Conservation (phyloP, 1,140 invertebrate species). For the Leptopilina clavipes region DNA sequence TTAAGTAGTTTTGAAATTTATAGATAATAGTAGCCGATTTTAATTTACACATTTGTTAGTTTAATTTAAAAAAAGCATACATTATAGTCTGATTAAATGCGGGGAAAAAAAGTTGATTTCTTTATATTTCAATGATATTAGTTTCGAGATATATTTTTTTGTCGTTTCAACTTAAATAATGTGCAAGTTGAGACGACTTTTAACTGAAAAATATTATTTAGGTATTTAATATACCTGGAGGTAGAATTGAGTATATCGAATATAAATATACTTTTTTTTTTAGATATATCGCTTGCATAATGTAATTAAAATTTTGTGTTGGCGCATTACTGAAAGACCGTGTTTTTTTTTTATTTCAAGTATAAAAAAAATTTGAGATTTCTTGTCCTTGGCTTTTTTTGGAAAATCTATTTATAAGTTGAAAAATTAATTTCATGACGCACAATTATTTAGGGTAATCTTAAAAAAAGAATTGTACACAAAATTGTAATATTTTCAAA, state of each 20-base stretch:
- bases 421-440: not conserved
- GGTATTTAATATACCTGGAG: not conserved
- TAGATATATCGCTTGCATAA: conserved; percentile 10
- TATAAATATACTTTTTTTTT: conserved; percentile 5
- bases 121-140: not conserved
- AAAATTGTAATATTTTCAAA: conserved; percentile 18
- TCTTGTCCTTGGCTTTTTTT: not conserved
- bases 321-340: not conserved
- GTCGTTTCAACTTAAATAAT: conserved; percentile 22
- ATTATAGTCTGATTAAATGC: too few species aligned
- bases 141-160: not conserved
- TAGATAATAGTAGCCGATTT: not conserved
- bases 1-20: conserved; percentile 18
- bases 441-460: not conserved
- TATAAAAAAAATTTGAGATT: not conserved
- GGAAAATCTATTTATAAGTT: not conserved
- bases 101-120: too few species aligned
- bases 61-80: not conserved
- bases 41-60: not conserved
- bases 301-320: not conserved
- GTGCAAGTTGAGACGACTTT: conserved; percentile 16
- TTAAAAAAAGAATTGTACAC: conserved; percentile 24
- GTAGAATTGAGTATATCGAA: not conserved
- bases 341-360: not conserved
- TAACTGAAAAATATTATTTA: not conserved